Conservation (phyloP, 1,140 invertebrate genomes). For the Saccostrea cuccullata region DNA sequence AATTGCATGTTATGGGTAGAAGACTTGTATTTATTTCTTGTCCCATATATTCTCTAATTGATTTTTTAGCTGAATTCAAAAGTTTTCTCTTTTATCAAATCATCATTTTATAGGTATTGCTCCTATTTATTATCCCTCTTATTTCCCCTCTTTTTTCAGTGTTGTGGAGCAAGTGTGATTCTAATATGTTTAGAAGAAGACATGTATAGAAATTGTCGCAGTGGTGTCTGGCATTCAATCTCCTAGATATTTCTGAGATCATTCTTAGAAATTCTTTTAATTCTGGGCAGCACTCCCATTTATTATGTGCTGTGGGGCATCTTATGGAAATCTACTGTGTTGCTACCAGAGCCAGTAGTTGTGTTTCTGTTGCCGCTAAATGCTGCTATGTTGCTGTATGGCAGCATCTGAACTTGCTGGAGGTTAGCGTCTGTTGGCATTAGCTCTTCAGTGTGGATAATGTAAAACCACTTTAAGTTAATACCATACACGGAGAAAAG, state of each 20-base stretch:
- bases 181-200: slow-evolving; percentile 60
- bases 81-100: no score
- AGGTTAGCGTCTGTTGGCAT: slow-evolving; percentile 54
- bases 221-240: slow-evolving; percentile 57
- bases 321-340: slow-evolving; percentile 34
- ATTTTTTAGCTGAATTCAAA: no score
- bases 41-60: no score
- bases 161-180: slow-evolving; percentile 52
- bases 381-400: slow-evolving; percentile 56
- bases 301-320: no score
- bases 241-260: slow-evolving; percentile 50
- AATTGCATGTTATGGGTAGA: no score
- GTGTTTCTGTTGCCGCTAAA: slow-evolving; percentile 65
- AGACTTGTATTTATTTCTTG: no score
- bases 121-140: not conserved
- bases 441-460: slow-evolving; percentile 64
- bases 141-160: slow-evolving; percentile 55
- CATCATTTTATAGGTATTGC: no score
- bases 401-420: slow-evolving; percentile 62
- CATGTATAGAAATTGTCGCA: slow-evolving; percentile 52
- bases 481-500: slow-evolving; percentile 39
- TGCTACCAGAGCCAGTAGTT: slow-evolving; percentile 62
- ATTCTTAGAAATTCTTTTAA: slow-evolving; percentile 57
- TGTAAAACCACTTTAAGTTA: slow-evolving; percentile 52
- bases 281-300: slow-evolving; percentile 8